These are phyloP conservation scores for Pseudotriccus pelzelni DNA, from an alignment of 2,797 vertebrate genomes.

Conservation along the genomic window DNA sequence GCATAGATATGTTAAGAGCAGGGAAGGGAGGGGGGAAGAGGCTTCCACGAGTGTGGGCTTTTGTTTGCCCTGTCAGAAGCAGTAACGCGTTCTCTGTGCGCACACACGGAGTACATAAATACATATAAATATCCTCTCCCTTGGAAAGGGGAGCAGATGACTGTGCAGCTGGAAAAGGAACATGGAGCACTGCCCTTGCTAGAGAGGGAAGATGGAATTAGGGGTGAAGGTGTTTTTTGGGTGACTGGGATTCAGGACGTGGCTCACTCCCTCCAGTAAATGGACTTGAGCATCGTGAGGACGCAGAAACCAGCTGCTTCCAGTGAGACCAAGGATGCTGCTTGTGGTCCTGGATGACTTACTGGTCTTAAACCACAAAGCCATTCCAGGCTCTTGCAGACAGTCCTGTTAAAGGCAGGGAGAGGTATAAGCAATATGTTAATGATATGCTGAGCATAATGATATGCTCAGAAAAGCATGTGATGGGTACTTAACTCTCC, in stretches of 20 bases:
- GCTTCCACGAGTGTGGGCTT: neutral
- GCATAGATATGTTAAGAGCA: neutral
- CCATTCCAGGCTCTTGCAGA: neutral
- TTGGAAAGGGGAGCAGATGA: neutral
- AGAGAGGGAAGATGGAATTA: neutral
- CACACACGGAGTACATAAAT: neutral
- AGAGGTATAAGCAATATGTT: neutral
- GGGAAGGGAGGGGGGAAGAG: neutral
- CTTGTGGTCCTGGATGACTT: neutral
- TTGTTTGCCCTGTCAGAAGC: neutral
- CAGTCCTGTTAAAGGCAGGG: neutral
- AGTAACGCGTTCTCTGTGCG: neutral
- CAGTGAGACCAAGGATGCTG: accelerated
- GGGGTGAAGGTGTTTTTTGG: neutral
- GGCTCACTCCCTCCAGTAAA: neutral
- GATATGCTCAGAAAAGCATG: neutral
- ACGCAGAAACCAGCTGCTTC: neutral
- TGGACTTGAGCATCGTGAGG: accelerated
- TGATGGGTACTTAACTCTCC: neutral
- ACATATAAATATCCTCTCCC: neutral
- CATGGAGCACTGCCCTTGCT: neutral
- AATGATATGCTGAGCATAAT: neutral
- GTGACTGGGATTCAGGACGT: neutral
- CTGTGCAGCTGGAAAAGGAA: neutral
- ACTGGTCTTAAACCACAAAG: neutral